Percentiles rank a stretch among this genome's conserved stretches.
phyloP scores from a whole-genome alignment of 2,888 invertebrate genomes.

The Acrobasis suavella region DNA sequence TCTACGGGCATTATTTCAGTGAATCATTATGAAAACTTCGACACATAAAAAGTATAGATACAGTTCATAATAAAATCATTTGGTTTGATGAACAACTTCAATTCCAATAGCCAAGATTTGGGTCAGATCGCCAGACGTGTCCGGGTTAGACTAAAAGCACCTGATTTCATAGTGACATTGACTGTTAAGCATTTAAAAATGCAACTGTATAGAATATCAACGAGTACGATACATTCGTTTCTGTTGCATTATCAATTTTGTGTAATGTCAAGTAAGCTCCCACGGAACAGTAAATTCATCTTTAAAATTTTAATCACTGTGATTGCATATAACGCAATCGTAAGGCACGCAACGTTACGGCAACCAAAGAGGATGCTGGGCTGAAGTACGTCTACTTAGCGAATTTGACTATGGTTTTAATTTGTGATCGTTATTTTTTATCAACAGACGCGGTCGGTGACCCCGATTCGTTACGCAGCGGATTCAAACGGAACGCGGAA shows the following conservation, averaged over 20 bases:
- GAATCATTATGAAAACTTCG: too few species aligned
- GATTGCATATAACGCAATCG: constrained; percentile 5
- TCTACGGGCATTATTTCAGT: too few species aligned
- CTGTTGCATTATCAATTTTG: background rate
- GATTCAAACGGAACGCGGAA: constrained; percentile 47
- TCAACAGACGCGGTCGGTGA: constrained; percentile 53
- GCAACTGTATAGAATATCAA: background rate
- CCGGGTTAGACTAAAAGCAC: constrained; percentile 12
- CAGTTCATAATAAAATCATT: background rate
- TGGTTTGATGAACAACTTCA: background rate
- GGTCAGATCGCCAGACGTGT: constrained; percentile 8
- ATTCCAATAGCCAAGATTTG: background rate
- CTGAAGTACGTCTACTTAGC: constrained; percentile 25
- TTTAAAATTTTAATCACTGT: constrained; percentile 20
- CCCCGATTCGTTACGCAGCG: constrained; percentile 48
- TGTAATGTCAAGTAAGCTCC: constrained; percentile 3
- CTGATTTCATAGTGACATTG: background rate
- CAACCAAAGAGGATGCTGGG: constrained; percentile 2
- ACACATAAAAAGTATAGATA: too few species aligned
- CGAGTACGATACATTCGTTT: background rate
- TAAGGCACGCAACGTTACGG: background rate
- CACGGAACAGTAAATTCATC: constrained; percentile 6
- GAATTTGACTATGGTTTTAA: constrained; percentile 44
- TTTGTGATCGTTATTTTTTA: constrained; percentile 57
- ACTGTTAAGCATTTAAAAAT: background rate